Base-by-base conservation (phyloP, 1,140 invertebrate genomes). In the Lepidurus couesii region DNA sequence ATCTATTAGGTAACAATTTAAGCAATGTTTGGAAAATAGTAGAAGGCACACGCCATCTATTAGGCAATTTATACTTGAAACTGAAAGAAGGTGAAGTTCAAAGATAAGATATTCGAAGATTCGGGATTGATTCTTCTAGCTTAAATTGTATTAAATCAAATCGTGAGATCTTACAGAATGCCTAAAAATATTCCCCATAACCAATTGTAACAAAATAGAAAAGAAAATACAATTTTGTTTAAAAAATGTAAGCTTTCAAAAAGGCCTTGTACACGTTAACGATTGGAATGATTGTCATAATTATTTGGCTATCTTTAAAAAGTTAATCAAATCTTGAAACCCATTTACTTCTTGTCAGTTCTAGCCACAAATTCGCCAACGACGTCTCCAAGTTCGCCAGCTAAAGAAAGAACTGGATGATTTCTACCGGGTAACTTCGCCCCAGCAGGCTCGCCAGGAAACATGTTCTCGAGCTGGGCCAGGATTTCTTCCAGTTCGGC, bases 401-500 rank as follows among this genome's bases (percentile, higher is more conserved):
- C 53, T 21, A 65, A 21, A 65, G 16, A n/a, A 9, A 65, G 21
- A 65, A 65, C 16, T 65, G 16, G 4, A 7, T 65, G 16, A 13
- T 65, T 65, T 16, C 53, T 65, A 13, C 16, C 53, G 53, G 16
- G 16, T 13, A 21, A 21, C n/a, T 21, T 65, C 7, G 53, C 1
- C 16, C 16, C 53, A 65, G 8, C 53, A 65, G 8, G 53, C 21
- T 65, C 53, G n/a, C 21, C 21, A 65, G 78, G 78, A 75, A 79
- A 79, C 44, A 79, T 42, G 1, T 79, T 73, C 43, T 79, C 78
- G 34, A 79, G 73, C 73, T 79, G 78, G 1, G 78, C 78, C 16
- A 79, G 45, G 42, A 79, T 79, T 47, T 79, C 78, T 47, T 79
- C 78, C 44, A 79, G 21, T 45, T 79, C 78, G 10, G 78, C 78